These are phyloP conservation scores for Sinotaia quadrata DNA, from an alignment of 2,888 invertebrate genomes.

Conservation along the genomic window DNA sequence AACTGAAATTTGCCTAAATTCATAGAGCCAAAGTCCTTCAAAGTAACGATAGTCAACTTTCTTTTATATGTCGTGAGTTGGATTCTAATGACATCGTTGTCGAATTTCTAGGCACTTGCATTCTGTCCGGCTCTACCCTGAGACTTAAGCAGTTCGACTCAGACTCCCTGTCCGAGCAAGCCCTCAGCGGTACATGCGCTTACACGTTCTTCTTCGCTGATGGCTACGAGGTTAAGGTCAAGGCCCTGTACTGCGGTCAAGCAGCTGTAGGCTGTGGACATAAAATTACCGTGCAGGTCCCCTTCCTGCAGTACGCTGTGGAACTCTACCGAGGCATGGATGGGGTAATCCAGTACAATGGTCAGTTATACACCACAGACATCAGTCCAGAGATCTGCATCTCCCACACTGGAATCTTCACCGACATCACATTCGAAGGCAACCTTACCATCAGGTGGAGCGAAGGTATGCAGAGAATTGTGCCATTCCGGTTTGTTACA, in stretches of 20 bases:
- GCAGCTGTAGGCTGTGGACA: slow-evolving; percentile 19
- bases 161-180: slow-evolving; percentile 13
- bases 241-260: slow-evolving; percentile 9
- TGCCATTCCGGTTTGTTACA: too few species aligned
- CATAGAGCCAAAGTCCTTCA: too few species aligned
- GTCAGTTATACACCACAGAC: slow-evolving; percentile 1
- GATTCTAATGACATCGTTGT: too few species aligned
- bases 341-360: slow-evolving; percentile 15
- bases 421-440: slow-evolving; percentile 9
- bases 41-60: too few species aligned
- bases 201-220: slow-evolving; percentile 20
- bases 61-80: too few species aligned
- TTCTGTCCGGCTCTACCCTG: slow-evolving; percentile 30
- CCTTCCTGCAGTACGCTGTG: neutral
- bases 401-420: neutral
- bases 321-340: neutral
- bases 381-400: neutral
- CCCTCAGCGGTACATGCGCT: slow-evolving; percentile 27
- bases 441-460: slow-evolving; percentile 11
- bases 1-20: too few species aligned
- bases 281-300: slow-evolving; percentile 1
- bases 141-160: slow-evolving; percentile 32
- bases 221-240: slow-evolving; percentile 7
- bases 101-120: slow-evolving; percentile 31
- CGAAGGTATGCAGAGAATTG: slow-evolving; percentile 18